phyloP scores from a whole-genome alignment of 2,888 invertebrate genomes.

The Drosophila flavopinicola region DNA sequence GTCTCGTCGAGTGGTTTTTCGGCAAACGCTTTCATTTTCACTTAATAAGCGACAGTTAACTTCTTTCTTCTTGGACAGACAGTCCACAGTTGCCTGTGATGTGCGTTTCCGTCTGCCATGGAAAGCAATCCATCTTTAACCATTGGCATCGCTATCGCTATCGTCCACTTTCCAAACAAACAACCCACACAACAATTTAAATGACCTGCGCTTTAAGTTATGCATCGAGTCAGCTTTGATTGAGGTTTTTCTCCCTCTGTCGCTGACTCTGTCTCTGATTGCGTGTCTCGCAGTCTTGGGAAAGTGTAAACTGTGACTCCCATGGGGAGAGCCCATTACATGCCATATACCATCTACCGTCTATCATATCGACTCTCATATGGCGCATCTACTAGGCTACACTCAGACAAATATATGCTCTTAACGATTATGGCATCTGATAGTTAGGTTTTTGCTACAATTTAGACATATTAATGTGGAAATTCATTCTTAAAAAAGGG shows the following conservation, averaged over 20 bases:
- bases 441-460: too few relatives aligned
- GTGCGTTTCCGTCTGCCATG: conserved; percentile 73
- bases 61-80: conserved; percentile 51
- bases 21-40: conserved; percentile 80
- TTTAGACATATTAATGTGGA: too few relatives aligned
- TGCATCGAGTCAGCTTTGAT: conserved; percentile 70
- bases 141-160: conserved; percentile 57
- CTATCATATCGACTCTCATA: conserved; percentile 12
- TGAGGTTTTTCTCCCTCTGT: conserved; percentile 64
- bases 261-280: conserved; percentile 41
- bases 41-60: conserved; percentile 78
- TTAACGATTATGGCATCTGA: too few relatives aligned
- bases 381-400: conserved; percentile 27
- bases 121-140: conserved; percentile 56
- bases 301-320: conserved; percentile 75
- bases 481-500: too few relatives aligned
- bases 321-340: conserved; percentile 52
- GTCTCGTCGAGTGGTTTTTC: conserved; percentile 54
- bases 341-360: conserved; percentile 5
- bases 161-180: conserved; percentile 74
- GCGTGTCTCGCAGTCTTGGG: conserved; percentile 58
- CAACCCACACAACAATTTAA: conserved; percentile 54
- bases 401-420: too few relatives aligned
- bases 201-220: conserved; percentile 76
- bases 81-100: conserved; percentile 54